Percentiles rank a stretch among this genome's conserved stretches.
These are phyloP conservation scores for Magallana angulata DNA, from an alignment of 1,140 invertebrate genomes.

Conservation along the genomic window DNA sequence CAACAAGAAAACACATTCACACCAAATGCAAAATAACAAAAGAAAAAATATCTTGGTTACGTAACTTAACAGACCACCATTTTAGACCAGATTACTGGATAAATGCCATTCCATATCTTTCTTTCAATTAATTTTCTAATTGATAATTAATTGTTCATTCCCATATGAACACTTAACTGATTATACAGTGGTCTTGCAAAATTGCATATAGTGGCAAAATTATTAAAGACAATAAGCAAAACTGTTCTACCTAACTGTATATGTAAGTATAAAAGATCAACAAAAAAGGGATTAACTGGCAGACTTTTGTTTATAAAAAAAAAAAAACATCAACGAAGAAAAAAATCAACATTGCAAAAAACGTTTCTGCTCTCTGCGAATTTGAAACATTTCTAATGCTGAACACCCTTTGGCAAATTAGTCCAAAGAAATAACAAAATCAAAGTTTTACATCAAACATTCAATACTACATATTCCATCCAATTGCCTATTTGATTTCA, in stretches of 20 bases:
- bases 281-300: conserved; percentile 32
- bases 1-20: conserved; percentile 41
- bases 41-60: conserved; percentile 35
- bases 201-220: conserved; percentile 20
- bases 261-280: conserved; percentile 33
- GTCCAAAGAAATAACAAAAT: conserved; percentile 16
- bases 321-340: conserved; percentile 18
- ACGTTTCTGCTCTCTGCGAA: conserved; percentile 11
- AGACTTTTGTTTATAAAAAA: conserved; percentile 36
- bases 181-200: conserved; percentile 25
- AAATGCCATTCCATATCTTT: conserved; percentile 19
- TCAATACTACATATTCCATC: background rate
- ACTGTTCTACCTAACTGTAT: conserved; percentile 16
- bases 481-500: background rate
- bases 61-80: conserved; percentile 24
- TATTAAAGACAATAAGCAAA: conserved; percentile 22
- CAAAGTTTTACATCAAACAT: background rate
- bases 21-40: conserved; percentile 53
- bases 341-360: conserved; percentile 32
- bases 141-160: conserved; percentile 1
- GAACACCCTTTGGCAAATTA: conserved; percentile 29
- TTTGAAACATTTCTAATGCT: conserved; percentile 21
- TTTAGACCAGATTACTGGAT: conserved; percentile 14
- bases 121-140: background rate
- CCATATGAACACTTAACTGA: background rate